Percentiles rank a stretch among this genome's conserved stretches.
Conservation (phyloP, 2,113 vertebrate species). For the Sebastes fasciatus region DNA sequence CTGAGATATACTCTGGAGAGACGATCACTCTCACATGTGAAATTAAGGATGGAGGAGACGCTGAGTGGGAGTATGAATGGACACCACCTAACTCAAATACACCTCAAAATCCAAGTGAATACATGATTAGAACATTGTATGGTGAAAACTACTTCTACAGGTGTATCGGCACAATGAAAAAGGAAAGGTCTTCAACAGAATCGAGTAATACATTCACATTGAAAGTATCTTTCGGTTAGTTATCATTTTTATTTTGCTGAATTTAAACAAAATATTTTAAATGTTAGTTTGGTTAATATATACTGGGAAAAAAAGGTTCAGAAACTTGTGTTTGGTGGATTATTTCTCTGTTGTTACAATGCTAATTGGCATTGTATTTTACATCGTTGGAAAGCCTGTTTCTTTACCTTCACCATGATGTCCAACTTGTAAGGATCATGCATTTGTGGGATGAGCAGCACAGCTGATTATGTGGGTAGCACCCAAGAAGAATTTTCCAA, state of each 20-base stretch:
- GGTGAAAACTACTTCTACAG: not conserved
- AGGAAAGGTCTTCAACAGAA: not conserved
- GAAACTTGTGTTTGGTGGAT: too few relatives aligned
- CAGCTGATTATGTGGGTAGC: too few relatives aligned
- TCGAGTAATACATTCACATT: not conserved
- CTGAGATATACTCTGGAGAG: not conserved
- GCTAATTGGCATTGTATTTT: too few relatives aligned
- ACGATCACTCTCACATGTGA: too few relatives aligned
- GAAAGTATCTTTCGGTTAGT: not conserved
- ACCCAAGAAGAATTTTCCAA: too few relatives aligned
- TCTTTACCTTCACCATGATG: too few relatives aligned
- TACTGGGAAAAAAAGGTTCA: too few relatives aligned
- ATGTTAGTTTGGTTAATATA: not conserved
- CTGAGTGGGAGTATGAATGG: constrained; percentile 21
- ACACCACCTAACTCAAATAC: not conserved
- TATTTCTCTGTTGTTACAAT: too few relatives aligned
- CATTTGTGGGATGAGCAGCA: too few relatives aligned
- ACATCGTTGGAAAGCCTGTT: too few relatives aligned
- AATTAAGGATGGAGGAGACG: too few relatives aligned
- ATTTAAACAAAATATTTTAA: not conserved
- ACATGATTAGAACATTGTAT: not conserved
- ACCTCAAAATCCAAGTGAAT: not conserved
- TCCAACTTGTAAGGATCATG: too few relatives aligned
- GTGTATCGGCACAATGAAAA: not conserved
- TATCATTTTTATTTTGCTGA: not conserved